Evolutionary conservation across 2,113 vertebrate species (phyloP).

Genomic region (Motacilla tschutschensis): DNA sequence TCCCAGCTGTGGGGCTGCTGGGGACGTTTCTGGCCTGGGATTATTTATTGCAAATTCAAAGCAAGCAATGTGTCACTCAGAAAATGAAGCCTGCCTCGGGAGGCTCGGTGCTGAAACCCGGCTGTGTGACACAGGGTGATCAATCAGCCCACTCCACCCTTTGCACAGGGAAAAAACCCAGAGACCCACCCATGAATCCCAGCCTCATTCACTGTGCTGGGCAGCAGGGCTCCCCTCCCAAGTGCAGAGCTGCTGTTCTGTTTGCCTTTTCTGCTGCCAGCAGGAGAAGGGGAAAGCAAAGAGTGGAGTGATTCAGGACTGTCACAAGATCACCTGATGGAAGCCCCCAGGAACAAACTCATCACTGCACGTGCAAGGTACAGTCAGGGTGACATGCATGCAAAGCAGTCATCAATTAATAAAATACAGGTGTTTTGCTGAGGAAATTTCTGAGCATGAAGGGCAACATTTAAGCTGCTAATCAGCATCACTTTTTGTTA

Average conservation of each 20-base stretch:
- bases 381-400: not conserved
- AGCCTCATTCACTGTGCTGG: not conserved
- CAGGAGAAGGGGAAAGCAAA: not conserved
- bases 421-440: not conserved
- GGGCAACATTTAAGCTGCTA: conserved; percentile 40
- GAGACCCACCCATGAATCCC: not conserved
- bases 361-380: not conserved
- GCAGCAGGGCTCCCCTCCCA: not conserved
- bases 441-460: conserved; percentile 21
- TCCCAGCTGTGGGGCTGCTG: not conserved
- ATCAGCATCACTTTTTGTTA: conserved; percentile 39
- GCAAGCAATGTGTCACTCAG: not conserved
- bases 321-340: not conserved
- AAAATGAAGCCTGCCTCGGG: not conserved
- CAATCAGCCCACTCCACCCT: not conserved
- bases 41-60: not conserved
- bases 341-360: not conserved
- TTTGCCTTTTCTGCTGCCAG: not conserved
- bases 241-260: not conserved
- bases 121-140: not conserved
- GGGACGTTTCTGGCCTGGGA: not conserved
- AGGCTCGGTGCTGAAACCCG: not conserved
- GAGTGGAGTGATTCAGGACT: not conserved
- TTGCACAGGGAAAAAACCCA: not conserved
- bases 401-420: conserved; percentile 31